Conservation (phyloP, 2,888 invertebrate species). For the Drosophila lutescens region DNA sequence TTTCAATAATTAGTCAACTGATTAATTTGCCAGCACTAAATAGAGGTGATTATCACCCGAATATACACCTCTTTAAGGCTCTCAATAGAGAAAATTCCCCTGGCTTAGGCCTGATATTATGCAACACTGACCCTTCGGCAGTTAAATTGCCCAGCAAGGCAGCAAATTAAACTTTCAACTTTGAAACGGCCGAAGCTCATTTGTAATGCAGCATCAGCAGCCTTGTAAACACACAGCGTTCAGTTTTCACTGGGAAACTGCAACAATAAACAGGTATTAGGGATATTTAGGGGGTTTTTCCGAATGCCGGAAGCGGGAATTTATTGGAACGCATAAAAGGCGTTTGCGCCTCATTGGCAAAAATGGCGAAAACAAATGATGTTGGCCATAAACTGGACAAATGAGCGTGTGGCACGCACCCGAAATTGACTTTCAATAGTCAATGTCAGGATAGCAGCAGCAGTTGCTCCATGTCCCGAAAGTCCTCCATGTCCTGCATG, state of each 20-base stretch:
- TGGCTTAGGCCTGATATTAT: neutral
- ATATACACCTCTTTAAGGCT: neutral
- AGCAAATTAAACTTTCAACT: conserved; percentile 39
- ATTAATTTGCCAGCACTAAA: conserved; percentile 1
- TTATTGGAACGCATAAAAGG: conserved; percentile 75
- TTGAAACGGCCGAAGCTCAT: conserved; percentile 40
- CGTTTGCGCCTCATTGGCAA: conserved; percentile 52
- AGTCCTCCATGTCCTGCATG: conserved; percentile 8
- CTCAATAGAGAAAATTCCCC: conserved; percentile 1
- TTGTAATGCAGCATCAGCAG: conserved; percentile 57
- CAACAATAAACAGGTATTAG: conserved; percentile 76
- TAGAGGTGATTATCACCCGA: neutral
- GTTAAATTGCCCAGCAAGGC: conserved; percentile 33
- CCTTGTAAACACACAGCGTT: conserved; percentile 21
- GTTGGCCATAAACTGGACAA: conserved; percentile 75
- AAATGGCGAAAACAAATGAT: conserved; percentile 62
- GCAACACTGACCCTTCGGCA: conserved; percentile 13
- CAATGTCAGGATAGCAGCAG: conserved; percentile 46
- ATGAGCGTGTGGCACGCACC: conserved; percentile 77
- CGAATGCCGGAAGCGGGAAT: conserved; percentile 64
- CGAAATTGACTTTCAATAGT: conserved; percentile 79
- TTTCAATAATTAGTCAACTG: neutral
- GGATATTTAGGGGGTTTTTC: neutral
- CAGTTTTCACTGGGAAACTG: conserved; percentile 15
- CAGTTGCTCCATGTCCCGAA: conserved; percentile 28